phyloP scores from a whole-genome alignment of 2,113 vertebrate species.

The Peromyscus californicus region DNA sequence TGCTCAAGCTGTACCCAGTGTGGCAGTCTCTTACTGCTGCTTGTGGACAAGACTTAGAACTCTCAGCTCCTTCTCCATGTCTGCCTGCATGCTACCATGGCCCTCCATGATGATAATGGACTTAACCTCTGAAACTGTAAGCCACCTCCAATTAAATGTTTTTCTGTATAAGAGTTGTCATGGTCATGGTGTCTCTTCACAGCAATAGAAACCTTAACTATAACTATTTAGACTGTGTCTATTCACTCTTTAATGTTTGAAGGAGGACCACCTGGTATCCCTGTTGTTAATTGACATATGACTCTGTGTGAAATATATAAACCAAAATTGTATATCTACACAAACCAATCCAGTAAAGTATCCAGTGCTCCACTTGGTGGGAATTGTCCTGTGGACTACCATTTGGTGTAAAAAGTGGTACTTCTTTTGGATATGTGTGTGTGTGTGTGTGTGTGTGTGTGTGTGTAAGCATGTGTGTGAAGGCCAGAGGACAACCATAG shows the following conservation, averaged over 20 bases:
- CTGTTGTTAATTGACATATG: not conserved
- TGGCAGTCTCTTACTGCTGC: not conserved
- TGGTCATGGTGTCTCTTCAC: not conserved
- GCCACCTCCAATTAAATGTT: not conserved
- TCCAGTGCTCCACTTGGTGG: not conserved
- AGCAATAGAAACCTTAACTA: not conserved
- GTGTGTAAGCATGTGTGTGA: too few relatives aligned
- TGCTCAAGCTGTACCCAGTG: not conserved
- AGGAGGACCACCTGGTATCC: not conserved
- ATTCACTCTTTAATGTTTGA: not conserved
- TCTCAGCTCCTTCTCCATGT: not conserved
- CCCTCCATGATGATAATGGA: not conserved
- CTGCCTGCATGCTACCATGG: not conserved
- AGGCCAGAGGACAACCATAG: not conserved
- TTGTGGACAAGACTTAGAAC: not conserved
- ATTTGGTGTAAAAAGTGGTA: not conserved
- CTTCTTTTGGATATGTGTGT: not conserved
- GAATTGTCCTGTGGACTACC: accelerated
- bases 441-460: not conserved
- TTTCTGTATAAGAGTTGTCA: not conserved
- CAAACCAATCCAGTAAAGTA: not conserved
- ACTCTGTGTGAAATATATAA: not conserved
- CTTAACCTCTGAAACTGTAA: not conserved
- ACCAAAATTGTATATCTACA: not conserved
- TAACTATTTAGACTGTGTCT: not conserved